A percentile compares a stretch with the other conserved stretches of the same genome.
Evolutionary conservation across 2,113 vertebrate genomes (phyloP).

Genomic region (Hemichromis elongatus): DNA sequence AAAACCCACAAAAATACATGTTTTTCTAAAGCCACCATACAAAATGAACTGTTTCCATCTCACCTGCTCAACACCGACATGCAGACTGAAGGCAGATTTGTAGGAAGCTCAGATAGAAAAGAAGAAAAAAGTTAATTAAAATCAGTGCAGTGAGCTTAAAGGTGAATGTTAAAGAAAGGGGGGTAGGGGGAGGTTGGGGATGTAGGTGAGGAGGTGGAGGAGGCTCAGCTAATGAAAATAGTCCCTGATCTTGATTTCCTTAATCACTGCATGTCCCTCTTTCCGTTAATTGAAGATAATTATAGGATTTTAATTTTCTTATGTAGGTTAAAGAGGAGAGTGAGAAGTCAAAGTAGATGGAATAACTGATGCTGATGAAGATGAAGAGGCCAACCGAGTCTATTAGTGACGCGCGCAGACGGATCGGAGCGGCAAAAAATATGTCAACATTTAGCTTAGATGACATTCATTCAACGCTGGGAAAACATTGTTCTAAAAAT

Average conservation of each 20-base stretch:
- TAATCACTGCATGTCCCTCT: conserved; percentile 78
- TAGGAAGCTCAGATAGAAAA: background rate
- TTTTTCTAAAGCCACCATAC: background rate
- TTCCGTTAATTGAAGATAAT: conserved; percentile 82
- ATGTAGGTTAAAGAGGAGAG: conserved; percentile 79
- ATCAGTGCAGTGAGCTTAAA: conserved; percentile 58
- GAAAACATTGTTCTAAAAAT: background rate
- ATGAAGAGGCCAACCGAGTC: conserved; percentile 29
- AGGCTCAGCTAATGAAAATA: conserved; percentile 70
- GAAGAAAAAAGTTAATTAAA: conserved; percentile 72
- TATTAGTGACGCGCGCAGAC: background rate
- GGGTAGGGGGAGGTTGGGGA: background rate
- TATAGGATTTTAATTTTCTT: conserved; percentile 82
- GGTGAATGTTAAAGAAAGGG: conserved; percentile 69
- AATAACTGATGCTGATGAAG: conserved; percentile 60
- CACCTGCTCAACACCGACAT: background rate
- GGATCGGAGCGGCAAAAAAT: background rate
- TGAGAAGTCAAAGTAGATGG: conserved; percentile 61
- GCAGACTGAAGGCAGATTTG: background rate
- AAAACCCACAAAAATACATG: background rate
- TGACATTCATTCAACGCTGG: background rate
- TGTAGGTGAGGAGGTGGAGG: background rate
- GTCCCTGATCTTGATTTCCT: conserved; percentile 74
- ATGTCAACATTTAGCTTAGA: background rate
- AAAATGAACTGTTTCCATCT: background rate